Percentiles rank a stretch among this genome's conserved stretches.
These are phyloP conservation scores for Choreutis nemorana DNA, from an alignment of 2,888 invertebrate species.

Conservation along the genomic window DNA sequence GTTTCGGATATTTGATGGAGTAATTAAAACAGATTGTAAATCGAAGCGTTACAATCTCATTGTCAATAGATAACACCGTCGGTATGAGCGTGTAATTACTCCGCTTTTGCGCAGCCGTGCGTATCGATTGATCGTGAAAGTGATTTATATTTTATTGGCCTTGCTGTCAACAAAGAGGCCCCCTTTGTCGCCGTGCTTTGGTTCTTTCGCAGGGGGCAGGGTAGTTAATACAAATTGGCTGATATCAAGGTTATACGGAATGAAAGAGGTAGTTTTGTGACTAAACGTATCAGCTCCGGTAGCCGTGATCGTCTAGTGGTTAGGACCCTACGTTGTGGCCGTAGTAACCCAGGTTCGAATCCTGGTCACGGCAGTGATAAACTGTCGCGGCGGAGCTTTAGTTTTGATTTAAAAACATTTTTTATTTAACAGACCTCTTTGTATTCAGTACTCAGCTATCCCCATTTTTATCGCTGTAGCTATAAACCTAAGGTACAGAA, in stretches of 20 bases:
- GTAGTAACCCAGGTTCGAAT: slow-evolving; percentile 70
- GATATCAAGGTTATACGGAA: slow-evolving; percentile 4
- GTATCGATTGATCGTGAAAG: slow-evolving; percentile 14
- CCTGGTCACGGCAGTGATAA: slow-evolving; percentile 62
- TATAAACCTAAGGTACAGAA: too few species aligned
- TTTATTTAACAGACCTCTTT: too few species aligned
- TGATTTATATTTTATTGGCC: slow-evolving; percentile 7
- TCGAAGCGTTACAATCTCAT: too few species aligned
- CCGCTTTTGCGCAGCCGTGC: slow-evolving; percentile 13
- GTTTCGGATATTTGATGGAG: too few species aligned
- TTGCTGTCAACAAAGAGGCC: slow-evolving; percentile 2
- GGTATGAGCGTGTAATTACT: slow-evolving; percentile 20
- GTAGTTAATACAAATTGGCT: slow-evolving; percentile 6
- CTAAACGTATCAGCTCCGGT: slow-evolving; percentile 6
- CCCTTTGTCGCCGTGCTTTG: slow-evolving; percentile 6
- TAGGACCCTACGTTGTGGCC: slow-evolving; percentile 70
- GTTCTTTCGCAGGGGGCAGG: slow-evolving; percentile 10
- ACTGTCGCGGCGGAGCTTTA: slow-evolving; percentile 7
- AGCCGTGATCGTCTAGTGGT: slow-evolving; percentile 66
- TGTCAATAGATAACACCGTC: too few species aligned
- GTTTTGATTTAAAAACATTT: too few species aligned
- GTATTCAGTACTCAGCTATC: background rate
- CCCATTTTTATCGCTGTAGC: too few species aligned
- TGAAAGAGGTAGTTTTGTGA: slow-evolving; percentile 6
- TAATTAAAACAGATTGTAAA: too few species aligned